Base-by-base conservation (phyloP, 2,113 vertebrate species). In the Hepsetus odoe region DNA sequence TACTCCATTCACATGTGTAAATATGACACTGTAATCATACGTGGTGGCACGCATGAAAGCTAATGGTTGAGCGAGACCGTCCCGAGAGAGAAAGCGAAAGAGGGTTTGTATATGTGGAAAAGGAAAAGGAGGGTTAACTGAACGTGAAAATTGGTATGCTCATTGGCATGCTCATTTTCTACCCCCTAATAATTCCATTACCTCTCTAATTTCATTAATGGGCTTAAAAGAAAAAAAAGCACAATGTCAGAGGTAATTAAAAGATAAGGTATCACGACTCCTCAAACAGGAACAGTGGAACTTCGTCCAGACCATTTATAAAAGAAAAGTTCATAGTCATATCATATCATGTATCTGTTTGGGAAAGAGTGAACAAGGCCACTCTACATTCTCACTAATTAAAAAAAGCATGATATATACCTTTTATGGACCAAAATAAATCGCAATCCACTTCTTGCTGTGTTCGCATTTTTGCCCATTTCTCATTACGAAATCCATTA, bases 171-270 rank as follows among this genome's bases (percentile, higher is more conserved):
- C 51, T 81, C 30, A 64, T 87, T 85, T 88, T 84, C 61, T 77
- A 74, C 83, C 55, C 83, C 70, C 71, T 86, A 85, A 91, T 87
- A 88, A 89, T 90, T 90, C 77, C 80, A 84, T 89, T 89, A 88
- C 76, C 67, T 83, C 71, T 87, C 51, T 90, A 91, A 93, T 92
- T 90, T 90, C 86, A 91, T 92, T 91, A 92, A 88, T 79, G 51
- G 86, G 85, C 83, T 87, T 87, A 87, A 74, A 38, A 38, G 55
- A 81, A 79, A 82, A 62, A 72, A 77, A 65, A 77, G 59, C 80
- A 82, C 79, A 80, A 85, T 90, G 87, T 88, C 88, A 85, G 87
- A 85, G 86, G 87, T 92, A 92, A 92, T 93, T 93, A 92, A 93
- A 93, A 91, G 91, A 93, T 92, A 91, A 91, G 87, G 86, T 90